These are phyloP conservation scores for Cephus runcator DNA, from an alignment of 2,888 invertebrate species.

Conservation along the genomic window DNA sequence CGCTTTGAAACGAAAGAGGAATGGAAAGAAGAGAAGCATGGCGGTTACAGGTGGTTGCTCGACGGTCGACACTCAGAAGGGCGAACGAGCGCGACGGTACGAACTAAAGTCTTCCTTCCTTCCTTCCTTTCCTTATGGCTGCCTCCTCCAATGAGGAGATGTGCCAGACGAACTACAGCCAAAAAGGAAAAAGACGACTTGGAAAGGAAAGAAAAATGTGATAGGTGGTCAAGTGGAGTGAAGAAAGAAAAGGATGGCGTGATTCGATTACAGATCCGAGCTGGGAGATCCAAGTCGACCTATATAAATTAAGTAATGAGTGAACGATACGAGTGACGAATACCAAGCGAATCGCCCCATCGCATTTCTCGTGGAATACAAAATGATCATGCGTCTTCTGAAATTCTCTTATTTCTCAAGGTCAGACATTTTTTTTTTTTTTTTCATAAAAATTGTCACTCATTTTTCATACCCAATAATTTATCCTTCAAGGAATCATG, in stretches of 20 bases:
- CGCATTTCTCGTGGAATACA: not conserved
- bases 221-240: too few species aligned
- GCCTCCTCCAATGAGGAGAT: too few species aligned
- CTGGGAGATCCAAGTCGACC: not conserved
- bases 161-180: not conserved
- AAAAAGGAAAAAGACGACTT: not conserved
- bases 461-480: not conserved
- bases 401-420: not conserved
- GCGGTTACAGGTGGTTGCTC: not conserved
- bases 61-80: not conserved
- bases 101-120: not conserved
- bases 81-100: not conserved
- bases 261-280: not conserved
- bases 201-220: not conserved
- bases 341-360: not conserved
- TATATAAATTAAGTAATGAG: not conserved
- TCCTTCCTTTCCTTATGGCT: too few species aligned
- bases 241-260: not conserved
- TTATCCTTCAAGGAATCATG: not conserved
- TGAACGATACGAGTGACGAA: not conserved
- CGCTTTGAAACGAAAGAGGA: constrained; percentile 12
- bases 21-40: not conserved
- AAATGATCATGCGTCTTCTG: too few species aligned
- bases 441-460: not conserved
- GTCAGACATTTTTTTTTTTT: not conserved